Conservation (phyloP, 2,113 vertebrate species). For the Myrmecophaga tridactyla region DNA sequence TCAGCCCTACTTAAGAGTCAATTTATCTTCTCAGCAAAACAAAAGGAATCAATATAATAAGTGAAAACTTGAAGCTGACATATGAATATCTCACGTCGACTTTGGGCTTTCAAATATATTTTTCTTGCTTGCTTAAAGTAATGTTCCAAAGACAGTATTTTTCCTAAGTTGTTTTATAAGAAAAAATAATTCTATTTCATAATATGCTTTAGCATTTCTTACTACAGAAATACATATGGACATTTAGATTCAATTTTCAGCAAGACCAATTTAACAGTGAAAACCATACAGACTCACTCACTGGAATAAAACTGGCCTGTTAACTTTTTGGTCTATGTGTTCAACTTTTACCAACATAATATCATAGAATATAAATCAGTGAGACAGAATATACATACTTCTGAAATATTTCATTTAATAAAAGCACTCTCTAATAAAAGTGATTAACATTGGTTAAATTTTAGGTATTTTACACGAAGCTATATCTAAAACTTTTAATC, state of each 20-base stretch:
- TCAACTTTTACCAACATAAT: neutral
- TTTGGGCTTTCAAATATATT: constrained; percentile 31
- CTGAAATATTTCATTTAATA: neutral
- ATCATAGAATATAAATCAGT: neutral
- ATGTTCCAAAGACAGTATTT: constrained; percentile 9
- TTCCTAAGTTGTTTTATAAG: constrained; percentile 34
- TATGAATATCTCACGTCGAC: neutral
- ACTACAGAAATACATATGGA: neutral
- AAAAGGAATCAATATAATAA: constrained; percentile 41
- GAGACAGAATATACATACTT: neutral
- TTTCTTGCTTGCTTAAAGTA: neutral
- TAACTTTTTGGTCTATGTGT: neutral
- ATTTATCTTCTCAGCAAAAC: constrained; percentile 48
- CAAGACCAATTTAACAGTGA: neutral
- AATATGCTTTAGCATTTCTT: neutral
- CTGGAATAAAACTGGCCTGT: neutral
- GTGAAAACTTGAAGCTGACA: constrained; percentile 8
- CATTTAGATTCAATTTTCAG: neutral
- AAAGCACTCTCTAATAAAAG: neutral
- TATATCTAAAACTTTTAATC: neutral
- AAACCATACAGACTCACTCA: neutral
- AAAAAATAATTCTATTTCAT: constrained; percentile 45
- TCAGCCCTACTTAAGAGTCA: constrained; percentile 27
- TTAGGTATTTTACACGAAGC: neutral
- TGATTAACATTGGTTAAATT: neutral